These are phyloP conservation scores for Limenitis camilla DNA, from an alignment of 2,888 invertebrate species.

Conservation along the genomic window DNA sequence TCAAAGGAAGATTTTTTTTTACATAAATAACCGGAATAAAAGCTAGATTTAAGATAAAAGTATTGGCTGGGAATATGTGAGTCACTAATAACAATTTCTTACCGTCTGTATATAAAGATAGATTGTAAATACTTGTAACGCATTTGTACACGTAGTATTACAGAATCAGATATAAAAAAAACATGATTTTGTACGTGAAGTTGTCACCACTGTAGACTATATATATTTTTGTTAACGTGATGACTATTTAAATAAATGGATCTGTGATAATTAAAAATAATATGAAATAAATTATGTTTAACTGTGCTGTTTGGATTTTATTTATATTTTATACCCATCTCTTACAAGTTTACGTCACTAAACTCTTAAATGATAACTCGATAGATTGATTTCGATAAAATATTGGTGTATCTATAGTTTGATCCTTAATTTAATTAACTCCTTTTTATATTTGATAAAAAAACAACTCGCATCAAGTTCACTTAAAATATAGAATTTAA, in stretches of 20 bases:
- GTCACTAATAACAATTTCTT: constrained; percentile 4
- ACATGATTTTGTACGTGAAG: constrained; percentile 53
- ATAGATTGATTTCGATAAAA: too few species aligned
- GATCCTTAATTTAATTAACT: too few species aligned
- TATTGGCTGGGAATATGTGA: constrained; percentile 4
- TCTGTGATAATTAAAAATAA: constrained; percentile 74
- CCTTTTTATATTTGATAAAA: too few species aligned
- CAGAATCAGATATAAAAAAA: constrained; percentile 32
- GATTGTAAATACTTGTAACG: constrained; percentile 60
- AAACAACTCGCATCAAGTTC: too few species aligned
- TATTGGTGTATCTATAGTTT: too few species aligned
- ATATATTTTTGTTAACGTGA: constrained; percentile 74
- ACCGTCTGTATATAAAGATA: constrained; percentile 50
- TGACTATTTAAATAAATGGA: constrained; percentile 73
- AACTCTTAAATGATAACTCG: too few species aligned
- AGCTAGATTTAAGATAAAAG: constrained; percentile 18
- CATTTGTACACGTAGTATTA: constrained; percentile 32
- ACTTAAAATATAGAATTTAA: too few species aligned
- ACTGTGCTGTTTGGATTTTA: constrained; percentile 47
- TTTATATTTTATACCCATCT: constrained; percentile 1
- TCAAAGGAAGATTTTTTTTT: too few species aligned
- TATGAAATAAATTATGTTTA: constrained; percentile 75
- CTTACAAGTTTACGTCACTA: not conserved
- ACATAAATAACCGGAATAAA: constrained; percentile 8
- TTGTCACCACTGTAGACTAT: constrained; percentile 62